Base-by-base conservation (phyloP, 1,140 invertebrate genomes). In the Pogonomyrmex californicus region DNA sequence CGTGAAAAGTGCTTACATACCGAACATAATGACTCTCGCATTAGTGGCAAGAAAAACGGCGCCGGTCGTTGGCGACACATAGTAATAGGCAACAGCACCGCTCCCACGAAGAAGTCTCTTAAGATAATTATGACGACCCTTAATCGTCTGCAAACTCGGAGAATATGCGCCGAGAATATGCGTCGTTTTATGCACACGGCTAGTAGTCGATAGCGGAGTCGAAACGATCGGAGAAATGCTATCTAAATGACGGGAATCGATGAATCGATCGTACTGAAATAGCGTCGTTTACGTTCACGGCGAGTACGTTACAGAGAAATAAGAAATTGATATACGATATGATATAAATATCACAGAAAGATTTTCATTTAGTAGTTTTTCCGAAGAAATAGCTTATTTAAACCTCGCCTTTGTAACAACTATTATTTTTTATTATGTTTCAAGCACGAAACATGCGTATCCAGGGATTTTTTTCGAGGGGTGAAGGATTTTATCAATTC, bases 71-170 rank as follows among this genome's bases (percentile, higher is more conserved):
- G 73, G 47, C 56, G 85, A 75, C 58, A 79, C 58, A 68, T 75
- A 75, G 54, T 79, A 85, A 90, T 87, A 68, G 86, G 78, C 62
- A 51, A 87, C 71, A 23, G 83, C 60, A 86, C 77, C 73, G 86
- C 79, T 75, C 62, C 75, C 75, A 90, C 75, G 60, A 85, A 83
- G 66, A 58, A 83, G 38, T 75, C 79, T 87, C 83, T 90, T 87
- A 87, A 87, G 71, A 90, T 90, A 87, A 90, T 90, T 90, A 90
- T 36, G 62, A 71, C 12, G 54, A 23, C 44, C 73, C 88, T 90
- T 89, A 90, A 90, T 90, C 68, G 73, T 63, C 60, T 49, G 54
- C 60, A 65, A 90, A 89, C 66, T 60, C 33, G 62, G 65, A 58
- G 78, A 78, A 89, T 76, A 85, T 89, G 82, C 23, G 23, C 23